Percentiles rank a stretch among this genome's conserved stretches.
These are phyloP conservation scores for Callosobruchus maculatus DNA, from an alignment of 2,888 invertebrate genomes.

Conservation along the genomic window DNA sequence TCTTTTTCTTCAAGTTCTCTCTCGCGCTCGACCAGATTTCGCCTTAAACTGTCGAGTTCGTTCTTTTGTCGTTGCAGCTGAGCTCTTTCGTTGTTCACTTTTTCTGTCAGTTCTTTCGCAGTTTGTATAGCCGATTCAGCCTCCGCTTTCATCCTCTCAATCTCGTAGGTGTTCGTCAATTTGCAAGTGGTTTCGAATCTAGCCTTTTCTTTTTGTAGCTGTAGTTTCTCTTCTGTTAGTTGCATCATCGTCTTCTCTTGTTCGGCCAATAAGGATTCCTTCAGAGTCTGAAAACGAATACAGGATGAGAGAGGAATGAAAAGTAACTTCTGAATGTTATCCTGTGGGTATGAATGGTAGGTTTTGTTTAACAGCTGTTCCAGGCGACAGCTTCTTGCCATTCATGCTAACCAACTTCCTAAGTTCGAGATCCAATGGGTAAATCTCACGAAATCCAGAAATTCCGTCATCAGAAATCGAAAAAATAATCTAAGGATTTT, in stretches of 20 bases:
- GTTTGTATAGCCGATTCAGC: conserved; percentile 46
- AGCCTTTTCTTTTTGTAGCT: conserved; percentile 45
- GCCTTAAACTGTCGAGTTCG: conserved; percentile 41
- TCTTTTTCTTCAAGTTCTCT: conserved; percentile 38
- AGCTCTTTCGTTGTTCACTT: conserved; percentile 43
- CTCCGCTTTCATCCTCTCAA: conserved; percentile 42
- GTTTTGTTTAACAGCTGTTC: no score
- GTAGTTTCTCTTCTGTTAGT: conserved; percentile 57
- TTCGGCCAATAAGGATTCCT: conserved; percentile 57
- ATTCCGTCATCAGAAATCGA: no score
- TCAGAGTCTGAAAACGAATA: conserved; percentile 54
- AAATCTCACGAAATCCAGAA: no score
- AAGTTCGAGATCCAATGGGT: no score
- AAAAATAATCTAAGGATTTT: no score
- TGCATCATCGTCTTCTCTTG: conserved; percentile 58
- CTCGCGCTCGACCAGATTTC: conserved; percentile 36
- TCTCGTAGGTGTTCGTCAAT: conserved; percentile 40
- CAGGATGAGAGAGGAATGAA: background rate
- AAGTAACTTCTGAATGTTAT: no score
- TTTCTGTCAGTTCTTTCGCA: conserved; percentile 45
- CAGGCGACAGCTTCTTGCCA: no score
- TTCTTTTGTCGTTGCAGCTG: conserved; percentile 37
- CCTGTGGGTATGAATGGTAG: no score
- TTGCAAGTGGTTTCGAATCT: conserved; percentile 42
- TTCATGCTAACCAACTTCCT: no score